A percentile compares a stretch with the other conserved stretches of the same genome.
These are phyloP conservation scores for Sphaerodactylus townsendi DNA, from an alignment of 2,113 vertebrate genomes.

Conservation along the genomic window DNA sequence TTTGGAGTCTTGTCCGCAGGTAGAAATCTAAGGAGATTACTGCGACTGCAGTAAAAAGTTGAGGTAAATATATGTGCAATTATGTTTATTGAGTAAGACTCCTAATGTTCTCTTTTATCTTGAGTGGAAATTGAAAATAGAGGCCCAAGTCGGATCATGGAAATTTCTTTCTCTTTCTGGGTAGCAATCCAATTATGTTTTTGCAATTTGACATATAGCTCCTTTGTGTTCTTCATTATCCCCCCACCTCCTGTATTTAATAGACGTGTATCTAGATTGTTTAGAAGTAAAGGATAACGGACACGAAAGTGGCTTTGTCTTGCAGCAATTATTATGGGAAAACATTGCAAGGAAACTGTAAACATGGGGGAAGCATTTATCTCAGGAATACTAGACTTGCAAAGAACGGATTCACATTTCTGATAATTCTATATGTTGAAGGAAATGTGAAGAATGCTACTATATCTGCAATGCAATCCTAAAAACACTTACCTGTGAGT, in stretches of 20 bases:
- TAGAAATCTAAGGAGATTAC: background rate
- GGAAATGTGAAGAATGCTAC: background rate
- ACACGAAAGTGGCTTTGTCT: slow-evolving; percentile 52
- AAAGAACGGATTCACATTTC: slow-evolving; percentile 39
- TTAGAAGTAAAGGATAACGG: slow-evolving; percentile 47
- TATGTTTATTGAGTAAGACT: background rate
- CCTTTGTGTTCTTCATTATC: background rate
- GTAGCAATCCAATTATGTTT: background rate
- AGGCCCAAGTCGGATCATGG: background rate
- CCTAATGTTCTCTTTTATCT: slow-evolving; percentile 21
- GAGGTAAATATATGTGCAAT: background rate
- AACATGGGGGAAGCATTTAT: slow-evolving; percentile 45
- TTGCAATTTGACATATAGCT: slow-evolving; percentile 29
- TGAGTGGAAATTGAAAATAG: slow-evolving; percentile 7
- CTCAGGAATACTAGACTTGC: slow-evolving; percentile 24
- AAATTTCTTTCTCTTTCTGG: slow-evolving; percentile 24
- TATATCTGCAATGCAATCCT: no score
- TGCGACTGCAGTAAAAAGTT: background rate
- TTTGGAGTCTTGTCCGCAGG: background rate
- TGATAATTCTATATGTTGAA: slow-evolving; percentile 41
- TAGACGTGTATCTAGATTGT: slow-evolving; percentile 40
- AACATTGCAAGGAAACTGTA: slow-evolving; percentile 51
- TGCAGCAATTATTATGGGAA: slow-evolving; percentile 43
- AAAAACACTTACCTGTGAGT: no score
- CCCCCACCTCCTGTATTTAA: background rate